These are phyloP conservation scores for Notechis scutatus DNA, from an alignment of 2,113 vertebrate genomes.

Conservation along the genomic window DNA sequence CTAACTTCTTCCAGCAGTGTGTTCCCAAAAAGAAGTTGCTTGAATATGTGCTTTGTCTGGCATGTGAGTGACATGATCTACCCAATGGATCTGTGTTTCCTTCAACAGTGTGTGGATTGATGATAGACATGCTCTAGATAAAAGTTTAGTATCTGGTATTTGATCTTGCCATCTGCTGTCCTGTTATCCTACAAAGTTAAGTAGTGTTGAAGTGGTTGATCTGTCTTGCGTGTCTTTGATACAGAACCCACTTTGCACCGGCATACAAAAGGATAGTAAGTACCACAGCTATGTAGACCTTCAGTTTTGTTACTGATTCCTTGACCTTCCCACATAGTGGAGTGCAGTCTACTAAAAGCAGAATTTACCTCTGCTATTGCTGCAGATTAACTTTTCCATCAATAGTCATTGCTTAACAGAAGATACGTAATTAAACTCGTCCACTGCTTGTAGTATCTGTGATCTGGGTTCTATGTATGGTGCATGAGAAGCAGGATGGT, in stretches of 20 bases:
- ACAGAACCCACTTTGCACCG: not conserved
- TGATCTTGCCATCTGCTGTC: not conserved
- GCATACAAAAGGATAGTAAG: not conserved
- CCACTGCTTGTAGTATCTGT: not conserved
- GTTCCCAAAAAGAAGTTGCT: not conserved
- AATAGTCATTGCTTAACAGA: not conserved
- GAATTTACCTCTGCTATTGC: not conserved
- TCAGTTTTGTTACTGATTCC: not conserved
- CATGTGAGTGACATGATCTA: not conserved
- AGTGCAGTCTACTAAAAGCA: not conserved
- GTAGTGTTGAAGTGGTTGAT: not conserved
- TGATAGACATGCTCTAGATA: not conserved
- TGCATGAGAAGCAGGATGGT: not conserved
- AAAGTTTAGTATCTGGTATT: not conserved
- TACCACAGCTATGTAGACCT: not conserved
- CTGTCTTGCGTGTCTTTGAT: not conserved
- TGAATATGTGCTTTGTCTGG: not conserved
- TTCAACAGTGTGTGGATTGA: not conserved
- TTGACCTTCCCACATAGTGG: not conserved
- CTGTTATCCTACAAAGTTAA: not conserved
- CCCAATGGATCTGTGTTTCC: not conserved
- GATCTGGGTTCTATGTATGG: not conserved
- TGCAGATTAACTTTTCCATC: not conserved
- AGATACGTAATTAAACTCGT: not conserved
- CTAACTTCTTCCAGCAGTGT: not conserved